A percentile compares a stretch with the other conserved stretches of the same genome.
phyloP scores from a whole-genome alignment of 2,113 vertebrate genomes.

The Dasyurus viverrinus region DNA sequence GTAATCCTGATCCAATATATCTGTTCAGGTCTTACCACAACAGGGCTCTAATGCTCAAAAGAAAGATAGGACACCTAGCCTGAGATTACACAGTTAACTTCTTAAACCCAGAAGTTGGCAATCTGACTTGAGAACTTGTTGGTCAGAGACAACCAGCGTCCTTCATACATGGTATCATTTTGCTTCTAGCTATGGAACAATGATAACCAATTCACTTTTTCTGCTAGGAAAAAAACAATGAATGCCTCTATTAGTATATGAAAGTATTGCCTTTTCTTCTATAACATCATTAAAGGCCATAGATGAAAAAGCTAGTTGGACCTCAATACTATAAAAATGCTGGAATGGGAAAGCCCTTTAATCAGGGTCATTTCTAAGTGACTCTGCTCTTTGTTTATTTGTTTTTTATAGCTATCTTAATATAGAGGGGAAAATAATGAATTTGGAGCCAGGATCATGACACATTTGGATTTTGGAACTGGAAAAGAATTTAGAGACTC shows the following conservation, averaged over 20 bases:
- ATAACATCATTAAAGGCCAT: neutral
- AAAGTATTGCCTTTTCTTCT: neutral
- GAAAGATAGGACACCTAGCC: neutral
- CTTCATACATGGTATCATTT: neutral
- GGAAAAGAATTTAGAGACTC: neutral
- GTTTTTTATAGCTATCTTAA: neutral
- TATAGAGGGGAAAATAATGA: neutral
- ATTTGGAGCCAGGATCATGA: neutral
- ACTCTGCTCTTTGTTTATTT: neutral
- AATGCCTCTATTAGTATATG: neutral
- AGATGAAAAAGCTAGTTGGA: neutral
- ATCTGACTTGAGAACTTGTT: neutral
- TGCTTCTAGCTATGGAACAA: neutral
- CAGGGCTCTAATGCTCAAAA: conserved; percentile 13
- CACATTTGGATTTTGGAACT: neutral
- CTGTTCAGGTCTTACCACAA: conserved; percentile 53
- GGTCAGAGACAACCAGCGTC: neutral
- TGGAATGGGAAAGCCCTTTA: neutral
- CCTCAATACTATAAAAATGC: neutral
- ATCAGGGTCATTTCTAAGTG: neutral
- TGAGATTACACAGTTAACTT: neutral
- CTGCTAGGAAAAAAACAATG: neutral
- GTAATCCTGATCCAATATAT: conserved; percentile 58
- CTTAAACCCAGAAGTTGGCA: neutral
- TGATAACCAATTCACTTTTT: neutral